Conservation (phyloP, 2,888 invertebrate genomes). For the Protonemura montana region DNA sequence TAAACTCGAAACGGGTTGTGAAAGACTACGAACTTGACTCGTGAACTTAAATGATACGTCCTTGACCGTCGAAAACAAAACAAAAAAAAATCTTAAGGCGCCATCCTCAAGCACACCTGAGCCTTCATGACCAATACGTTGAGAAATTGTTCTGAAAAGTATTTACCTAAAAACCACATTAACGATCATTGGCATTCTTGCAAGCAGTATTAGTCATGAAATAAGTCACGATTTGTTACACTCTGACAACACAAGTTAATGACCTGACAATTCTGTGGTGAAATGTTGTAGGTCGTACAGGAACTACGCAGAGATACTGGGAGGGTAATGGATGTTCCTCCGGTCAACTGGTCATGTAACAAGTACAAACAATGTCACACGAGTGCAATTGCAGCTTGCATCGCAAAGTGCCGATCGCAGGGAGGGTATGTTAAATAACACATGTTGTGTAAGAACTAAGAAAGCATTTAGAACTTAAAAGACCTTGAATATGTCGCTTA, state of each 20-base stretch:
- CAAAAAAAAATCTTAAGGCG: neutral
- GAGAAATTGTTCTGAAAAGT: neutral
- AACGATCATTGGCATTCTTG: neutral
- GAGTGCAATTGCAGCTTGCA: neutral
- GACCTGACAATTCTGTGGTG: neutral
- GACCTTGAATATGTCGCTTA: neutral
- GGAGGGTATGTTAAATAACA: neutral
- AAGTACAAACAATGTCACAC: neutral
- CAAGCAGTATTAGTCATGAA: neutral
- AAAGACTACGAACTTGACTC: neutral
- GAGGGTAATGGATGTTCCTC: neutral
- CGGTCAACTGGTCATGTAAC: neutral
- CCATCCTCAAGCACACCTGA: neutral
- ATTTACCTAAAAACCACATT: neutral
- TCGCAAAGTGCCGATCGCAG: neutral
- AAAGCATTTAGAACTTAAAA: neutral
- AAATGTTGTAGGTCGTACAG: neutral
- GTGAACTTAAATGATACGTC: neutral
- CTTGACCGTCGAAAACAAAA: neutral
- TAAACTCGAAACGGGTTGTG: neutral
- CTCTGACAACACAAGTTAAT: neutral
- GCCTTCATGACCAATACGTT: neutral
- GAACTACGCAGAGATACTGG: neutral
- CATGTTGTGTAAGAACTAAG: neutral
- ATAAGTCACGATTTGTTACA: neutral